Conservation (phyloP, 2,113 vertebrate genomes). For the Hoplias malabaricus region DNA sequence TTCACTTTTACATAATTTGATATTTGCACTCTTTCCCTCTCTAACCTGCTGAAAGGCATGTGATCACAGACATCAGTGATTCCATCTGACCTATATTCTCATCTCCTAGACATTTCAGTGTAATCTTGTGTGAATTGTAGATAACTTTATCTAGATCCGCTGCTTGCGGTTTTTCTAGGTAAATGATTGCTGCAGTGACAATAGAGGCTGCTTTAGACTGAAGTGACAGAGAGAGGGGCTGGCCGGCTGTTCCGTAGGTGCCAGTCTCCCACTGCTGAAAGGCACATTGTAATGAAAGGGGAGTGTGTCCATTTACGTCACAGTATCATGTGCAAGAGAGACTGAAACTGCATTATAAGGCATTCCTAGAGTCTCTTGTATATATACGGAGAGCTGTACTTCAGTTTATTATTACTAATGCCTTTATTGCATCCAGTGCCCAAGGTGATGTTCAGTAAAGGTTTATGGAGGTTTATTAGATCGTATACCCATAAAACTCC, state of each 20-base stretch:
- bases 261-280: constrained; percentile 18
- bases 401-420: background rate
- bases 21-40: background rate
- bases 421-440: background rate
- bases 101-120: background rate
- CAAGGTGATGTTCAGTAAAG: background rate
- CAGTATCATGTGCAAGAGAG: background rate
- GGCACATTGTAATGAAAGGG: background rate
- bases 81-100: constrained; percentile 8
- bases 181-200: constrained; percentile 21
- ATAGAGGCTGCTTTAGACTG: background rate
- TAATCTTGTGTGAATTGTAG: background rate
- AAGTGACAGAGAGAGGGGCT: background rate
- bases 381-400: background rate
- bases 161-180: constrained; percentile 1
- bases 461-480: constrained; percentile 2
- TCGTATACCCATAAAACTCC: background rate
- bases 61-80: background rate
- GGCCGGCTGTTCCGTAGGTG: constrained; percentile 10
- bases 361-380: background rate
- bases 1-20: background rate
- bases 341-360: constrained; percentile 28
- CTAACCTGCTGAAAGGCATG: background rate
- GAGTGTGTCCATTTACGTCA: constrained; percentile 27
- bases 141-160: background rate